Conservation (phyloP, 2,888 invertebrate species). For the Glaucopsyche alexis region DNA sequence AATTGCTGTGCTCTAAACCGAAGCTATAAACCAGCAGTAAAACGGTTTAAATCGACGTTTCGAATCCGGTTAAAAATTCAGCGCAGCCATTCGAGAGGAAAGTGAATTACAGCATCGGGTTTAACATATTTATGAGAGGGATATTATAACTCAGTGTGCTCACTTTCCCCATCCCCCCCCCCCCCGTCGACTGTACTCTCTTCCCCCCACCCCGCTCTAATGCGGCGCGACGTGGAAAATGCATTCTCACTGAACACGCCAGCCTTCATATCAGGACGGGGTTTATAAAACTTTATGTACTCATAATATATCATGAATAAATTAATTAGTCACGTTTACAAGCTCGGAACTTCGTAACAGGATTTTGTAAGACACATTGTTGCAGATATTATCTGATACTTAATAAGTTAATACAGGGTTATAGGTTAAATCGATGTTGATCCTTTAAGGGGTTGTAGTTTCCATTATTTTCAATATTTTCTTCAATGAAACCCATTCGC, state of each 20-base stretch:
- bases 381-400: too few species aligned
- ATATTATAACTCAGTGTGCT: background rate
- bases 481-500: too few species aligned
- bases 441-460: too few species aligned
- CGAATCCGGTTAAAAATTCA: conserved; percentile 10
- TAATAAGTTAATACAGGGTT: too few species aligned
- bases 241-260: background rate
- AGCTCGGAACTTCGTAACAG: background rate
- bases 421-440: too few species aligned
- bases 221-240: background rate
- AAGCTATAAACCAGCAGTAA: background rate
- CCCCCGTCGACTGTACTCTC: background rate
- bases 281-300: background rate
- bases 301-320: background rate
- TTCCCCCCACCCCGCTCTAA: background rate
- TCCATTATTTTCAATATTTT: too few species aligned
- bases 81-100: background rate
- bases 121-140: conserved; percentile 12
- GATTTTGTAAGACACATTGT: too few species aligned
- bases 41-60: conserved; percentile 5
- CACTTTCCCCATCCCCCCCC: background rate
- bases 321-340: background rate
- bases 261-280: background rate
- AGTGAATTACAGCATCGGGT: background rate
- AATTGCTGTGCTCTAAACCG: background rate